Evolutionary conservation across 37 sponge, comb jelly and placozoan genomes (phyloP).

Genomic region (Aplysina aerophoba): DNA sequence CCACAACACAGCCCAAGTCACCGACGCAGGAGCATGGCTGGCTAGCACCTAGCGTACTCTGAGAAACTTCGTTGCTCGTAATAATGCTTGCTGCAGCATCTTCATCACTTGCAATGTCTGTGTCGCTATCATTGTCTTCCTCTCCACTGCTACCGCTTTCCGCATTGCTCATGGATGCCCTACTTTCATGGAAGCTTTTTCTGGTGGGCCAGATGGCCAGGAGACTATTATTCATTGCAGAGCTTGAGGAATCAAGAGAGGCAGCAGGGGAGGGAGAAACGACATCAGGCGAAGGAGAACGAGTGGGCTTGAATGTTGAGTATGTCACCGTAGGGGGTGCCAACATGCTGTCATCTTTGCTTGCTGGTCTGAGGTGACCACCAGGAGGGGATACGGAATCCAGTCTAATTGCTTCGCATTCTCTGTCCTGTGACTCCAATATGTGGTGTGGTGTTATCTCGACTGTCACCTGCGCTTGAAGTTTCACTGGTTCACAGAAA

Average conservation of each 20-base stretch:
- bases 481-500: background rate
- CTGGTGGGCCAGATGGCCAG: constrained; percentile 24
- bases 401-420: no score
- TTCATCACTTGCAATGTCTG: background rate
- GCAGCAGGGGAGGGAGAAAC: constrained; percentile 14
- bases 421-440: no score
- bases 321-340: background rate
- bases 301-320: constrained; percentile 23
- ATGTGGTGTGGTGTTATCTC: background rate
- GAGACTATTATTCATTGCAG: background rate
- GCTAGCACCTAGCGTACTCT: no score
- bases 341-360: no score
- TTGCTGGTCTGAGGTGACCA: no score
- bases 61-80: no score
- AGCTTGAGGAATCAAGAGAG: background rate
- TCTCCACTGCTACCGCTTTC: background rate
- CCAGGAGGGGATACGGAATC: no score
- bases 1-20: no score
- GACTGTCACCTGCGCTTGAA: background rate
- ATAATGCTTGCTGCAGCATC: background rate
- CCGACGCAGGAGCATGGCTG: no score
- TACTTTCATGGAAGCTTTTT: background rate
- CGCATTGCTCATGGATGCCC: background rate
- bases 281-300: constrained; percentile 7
- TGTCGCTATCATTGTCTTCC: background rate